Evolutionary conservation across 1,140 invertebrate species (phyloP), one percentile per base, ranked within the genome.

Genomic region (Zaprionus tsacasi): DNA sequence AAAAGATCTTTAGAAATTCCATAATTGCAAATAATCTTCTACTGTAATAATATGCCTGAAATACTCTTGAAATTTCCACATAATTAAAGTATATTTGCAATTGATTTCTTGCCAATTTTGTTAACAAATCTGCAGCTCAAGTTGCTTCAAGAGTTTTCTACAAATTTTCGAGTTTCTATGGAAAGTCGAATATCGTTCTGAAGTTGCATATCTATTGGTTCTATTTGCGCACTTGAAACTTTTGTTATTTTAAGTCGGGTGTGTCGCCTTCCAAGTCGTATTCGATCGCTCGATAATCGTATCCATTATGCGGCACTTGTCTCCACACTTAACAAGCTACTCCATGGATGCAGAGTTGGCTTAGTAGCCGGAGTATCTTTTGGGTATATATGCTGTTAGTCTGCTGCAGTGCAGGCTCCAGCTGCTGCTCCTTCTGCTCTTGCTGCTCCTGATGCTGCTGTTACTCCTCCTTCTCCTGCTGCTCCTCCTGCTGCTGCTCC

Each of bases 221-320:
- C 52, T 27, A 11, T 55, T 33, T 55, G 21, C 52, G 27, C 52
- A 55, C 52, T 55, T 55, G 7, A 55, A 50, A 50, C 10, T 50
- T 21, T 12, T 25, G 45, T 17, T 10, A 45, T 10, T 15, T 45
- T 8, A 10, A 6, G 2, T 1, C n/a, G n/a, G 45, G 7, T 35
- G 6, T n/a, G n/a, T n/a, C n/a, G 6, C 1, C 7, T 35, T 6
- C 5, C 17, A 17, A 12, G 5, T 11, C 45, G 17, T 48, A 21
- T 48, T 48, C 40, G 45, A 48, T 48, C 45, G 45, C 45, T n/a
- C 50, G 52, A 25, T 30, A 25, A 30, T 13, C 52, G 27, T 30
- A 12, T 30, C 30, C 52, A 54, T 54, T n/a, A 55, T 55, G 52
- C 33, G 52, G 11, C 52, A 55, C 52, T 55, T 55, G 15, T 17